Evolutionary conservation across 2,888 invertebrate species (phyloP).

Genomic region (Adelognathus sp.): DNA sequence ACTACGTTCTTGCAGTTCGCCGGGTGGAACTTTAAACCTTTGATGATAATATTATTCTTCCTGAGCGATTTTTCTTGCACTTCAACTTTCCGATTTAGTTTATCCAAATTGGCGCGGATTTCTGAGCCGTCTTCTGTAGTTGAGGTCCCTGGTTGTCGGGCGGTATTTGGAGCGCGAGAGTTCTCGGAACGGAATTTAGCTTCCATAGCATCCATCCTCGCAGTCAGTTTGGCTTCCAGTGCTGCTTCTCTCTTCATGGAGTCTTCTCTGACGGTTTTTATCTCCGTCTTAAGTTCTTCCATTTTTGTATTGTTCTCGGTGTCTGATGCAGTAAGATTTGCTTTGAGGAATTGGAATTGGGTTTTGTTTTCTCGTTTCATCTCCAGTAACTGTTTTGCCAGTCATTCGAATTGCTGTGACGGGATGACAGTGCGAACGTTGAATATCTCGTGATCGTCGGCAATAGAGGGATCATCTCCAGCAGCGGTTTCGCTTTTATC

Average conservation of each 20-base stretch:
- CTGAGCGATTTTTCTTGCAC: constrained; percentile 2
- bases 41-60: constrained; percentile 22
- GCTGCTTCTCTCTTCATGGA: not conserved
- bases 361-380: constrained; percentile 11
- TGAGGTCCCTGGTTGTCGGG: not conserved
- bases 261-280: constrained; percentile 4
- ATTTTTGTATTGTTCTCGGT: constrained; percentile 11
- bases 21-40: not conserved
- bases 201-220: constrained; percentile 20
- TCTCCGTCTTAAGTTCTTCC: not conserved
- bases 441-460: not conserved
- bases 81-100: constrained; percentile 28
- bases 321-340: not conserved
- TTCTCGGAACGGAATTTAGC: not conserved
- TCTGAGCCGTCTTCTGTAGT: not conserved
- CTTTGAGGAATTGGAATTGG: constrained; percentile 6
- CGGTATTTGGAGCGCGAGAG: not conserved
- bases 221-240: not conserved
- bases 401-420: constrained; percentile 22
- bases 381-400: constrained; percentile 10
- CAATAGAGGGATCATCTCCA: not conserved
- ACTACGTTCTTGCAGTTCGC: not conserved
- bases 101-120: not conserved
- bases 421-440: not conserved
- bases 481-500: constrained; percentile 3